Percentiles rank a stretch among this genome's conserved stretches.
Conservation (phyloP, 2,113 vertebrate genomes). For the Pitta sordida region DNA sequence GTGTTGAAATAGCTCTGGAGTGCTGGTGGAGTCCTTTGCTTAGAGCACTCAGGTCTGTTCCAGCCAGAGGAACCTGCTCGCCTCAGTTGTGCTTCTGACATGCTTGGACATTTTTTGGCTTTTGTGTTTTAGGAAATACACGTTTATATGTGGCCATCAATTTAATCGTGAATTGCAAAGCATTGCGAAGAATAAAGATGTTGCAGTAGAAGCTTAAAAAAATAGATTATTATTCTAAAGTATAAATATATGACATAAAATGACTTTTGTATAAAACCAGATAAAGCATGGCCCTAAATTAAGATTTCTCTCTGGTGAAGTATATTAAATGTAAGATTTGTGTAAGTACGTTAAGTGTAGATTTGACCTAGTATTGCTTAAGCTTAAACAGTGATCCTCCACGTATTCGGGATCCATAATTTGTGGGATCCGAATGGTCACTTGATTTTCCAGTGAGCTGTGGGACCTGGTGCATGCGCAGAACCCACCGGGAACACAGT, state of each 20-base stretch:
- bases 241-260: neutral
- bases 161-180: neutral
- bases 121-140: accelerated
- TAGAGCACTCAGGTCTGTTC: neutral
- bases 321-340: too few relatives aligned
- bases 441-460: too few relatives aligned
- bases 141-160: accelerated
- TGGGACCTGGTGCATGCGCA: too few relatives aligned
- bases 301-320: neutral
- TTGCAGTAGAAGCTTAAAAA: neutral
- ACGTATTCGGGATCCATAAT: too few relatives aligned
- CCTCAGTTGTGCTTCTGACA: neutral
- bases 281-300: neutral
- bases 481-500: too few relatives aligned
- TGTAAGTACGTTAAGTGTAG: too few relatives aligned
- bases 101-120: neutral
- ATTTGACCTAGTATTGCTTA: neutral
- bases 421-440: too few relatives aligned
- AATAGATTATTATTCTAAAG: neutral
- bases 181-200: neutral
- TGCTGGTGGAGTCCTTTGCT: neutral
- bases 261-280: neutral
- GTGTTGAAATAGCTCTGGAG: constrained; percentile 2
- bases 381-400: too few relatives aligned
- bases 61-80: neutral